Conservation (phyloP, 2,888 invertebrate genomes). For the Drosophila formosana region DNA sequence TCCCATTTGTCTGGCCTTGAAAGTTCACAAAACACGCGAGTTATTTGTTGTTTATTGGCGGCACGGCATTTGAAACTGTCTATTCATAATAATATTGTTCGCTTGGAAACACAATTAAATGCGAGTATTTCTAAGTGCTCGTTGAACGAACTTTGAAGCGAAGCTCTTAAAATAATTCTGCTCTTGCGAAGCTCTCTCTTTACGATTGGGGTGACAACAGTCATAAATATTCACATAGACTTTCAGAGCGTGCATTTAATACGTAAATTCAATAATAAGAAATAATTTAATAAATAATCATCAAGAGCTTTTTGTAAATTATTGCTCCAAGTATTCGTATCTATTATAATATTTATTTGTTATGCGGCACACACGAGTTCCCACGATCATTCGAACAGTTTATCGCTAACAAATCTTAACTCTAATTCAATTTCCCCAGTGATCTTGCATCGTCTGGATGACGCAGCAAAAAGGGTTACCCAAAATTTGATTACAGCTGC, state of each 20-base stretch:
- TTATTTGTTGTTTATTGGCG: neutral
- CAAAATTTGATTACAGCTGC: neutral
- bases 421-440: neutral
- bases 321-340: neutral
- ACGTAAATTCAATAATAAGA: neutral
- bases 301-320: neutral
- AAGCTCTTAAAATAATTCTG: neutral
- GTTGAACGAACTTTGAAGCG: neutral
- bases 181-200: neutral
- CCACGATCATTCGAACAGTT: conserved; percentile 30
- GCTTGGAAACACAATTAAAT: conserved; percentile 15
- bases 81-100: conserved; percentile 4
- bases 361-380: conserved; percentile 18
- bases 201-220: neutral
- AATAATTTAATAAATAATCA: neutral
- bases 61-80: neutral
- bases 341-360: neutral
- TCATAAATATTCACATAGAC: conserved; percentile 2
- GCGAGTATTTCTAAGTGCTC: neutral
- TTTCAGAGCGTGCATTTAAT: neutral
- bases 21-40: conserved; percentile 23
- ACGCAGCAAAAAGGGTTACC: conserved; percentile 23
- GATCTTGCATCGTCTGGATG: conserved; percentile 10
- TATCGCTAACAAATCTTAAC: conserved; percentile 8
- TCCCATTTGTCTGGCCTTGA: conserved; percentile 14